A percentile compares a stretch with the other conserved stretches of the same genome.
phyloP scores from a whole-genome alignment of 1,140 invertebrate genomes.

The Colletes gigas region DNA sequence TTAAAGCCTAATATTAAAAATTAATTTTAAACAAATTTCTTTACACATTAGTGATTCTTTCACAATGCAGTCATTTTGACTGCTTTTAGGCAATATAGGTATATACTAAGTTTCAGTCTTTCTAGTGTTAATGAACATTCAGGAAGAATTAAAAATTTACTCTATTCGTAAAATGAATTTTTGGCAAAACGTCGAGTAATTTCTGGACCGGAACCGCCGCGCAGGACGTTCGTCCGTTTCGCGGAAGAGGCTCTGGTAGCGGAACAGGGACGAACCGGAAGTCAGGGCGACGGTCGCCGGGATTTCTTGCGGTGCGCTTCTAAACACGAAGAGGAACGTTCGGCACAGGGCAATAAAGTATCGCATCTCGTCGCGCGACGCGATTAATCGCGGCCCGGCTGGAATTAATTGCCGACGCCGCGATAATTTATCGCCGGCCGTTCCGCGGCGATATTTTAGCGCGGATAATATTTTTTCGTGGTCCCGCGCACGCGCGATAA shows the following conservation, averaged over 20 bases:
- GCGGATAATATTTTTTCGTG: conserved; percentile 42
- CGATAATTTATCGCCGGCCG: conserved; percentile 54
- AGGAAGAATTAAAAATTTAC: too few species aligned
- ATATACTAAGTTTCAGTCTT: too few species aligned
- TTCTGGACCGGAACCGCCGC: too few species aligned
- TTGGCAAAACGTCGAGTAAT: too few species aligned
- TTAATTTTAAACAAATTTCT: too few species aligned
- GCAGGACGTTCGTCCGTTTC: neutral
- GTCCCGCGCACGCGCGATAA: conserved; percentile 44
- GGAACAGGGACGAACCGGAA: conserved; percentile 13
- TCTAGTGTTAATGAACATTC: too few species aligned
- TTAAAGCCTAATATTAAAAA: too few species aligned
- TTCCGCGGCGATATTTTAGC: conserved; percentile 56
- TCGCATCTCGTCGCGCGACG: conserved; percentile 49
- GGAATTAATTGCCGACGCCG: conserved; percentile 55
- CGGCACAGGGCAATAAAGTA: conserved; percentile 52
- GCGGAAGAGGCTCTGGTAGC: neutral
- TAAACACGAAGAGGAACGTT: conserved; percentile 26
- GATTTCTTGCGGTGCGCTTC: conserved; percentile 7
- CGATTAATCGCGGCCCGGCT: conserved; percentile 56
- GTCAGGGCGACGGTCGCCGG: too few species aligned
- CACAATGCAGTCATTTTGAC: too few species aligned
- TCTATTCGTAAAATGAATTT: too few species aligned
- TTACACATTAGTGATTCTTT: too few species aligned
- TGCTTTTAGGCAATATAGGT: too few species aligned